Evolutionary conservation across 2,113 vertebrate genomes (phyloP).

Genomic region (Naja naja): DNA sequence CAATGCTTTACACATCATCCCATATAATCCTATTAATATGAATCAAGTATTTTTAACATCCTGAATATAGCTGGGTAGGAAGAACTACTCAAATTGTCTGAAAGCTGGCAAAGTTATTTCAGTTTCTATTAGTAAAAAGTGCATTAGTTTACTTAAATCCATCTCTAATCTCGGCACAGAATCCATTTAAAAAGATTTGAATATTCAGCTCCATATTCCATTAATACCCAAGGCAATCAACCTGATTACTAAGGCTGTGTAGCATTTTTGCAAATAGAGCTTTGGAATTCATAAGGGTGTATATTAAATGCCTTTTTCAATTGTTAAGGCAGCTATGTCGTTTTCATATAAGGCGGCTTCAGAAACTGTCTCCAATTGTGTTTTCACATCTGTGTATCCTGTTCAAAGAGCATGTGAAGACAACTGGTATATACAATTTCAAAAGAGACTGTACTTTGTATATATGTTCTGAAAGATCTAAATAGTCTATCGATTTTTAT

Average conservation of each 20-base stretch:
- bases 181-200: background rate
- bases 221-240: constrained; percentile 26
- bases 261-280: background rate
- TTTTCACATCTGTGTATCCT: background rate
- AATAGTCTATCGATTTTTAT: background rate
- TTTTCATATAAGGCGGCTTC: background rate
- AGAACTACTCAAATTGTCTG: background rate
- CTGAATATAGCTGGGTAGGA: background rate
- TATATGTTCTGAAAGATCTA: background rate
- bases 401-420: background rate
- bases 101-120: background rate
- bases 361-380: background rate
- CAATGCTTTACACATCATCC: background rate
- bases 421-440: background rate
- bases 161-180: background rate
- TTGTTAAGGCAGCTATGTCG: background rate
- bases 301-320: background rate
- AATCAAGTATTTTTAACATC: background rate
- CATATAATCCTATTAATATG: background rate
- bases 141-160: background rate
- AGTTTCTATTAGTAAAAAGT: background rate
- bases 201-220: background rate
- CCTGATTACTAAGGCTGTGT: constrained; percentile 5
- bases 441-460: background rate
- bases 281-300: background rate